These are phyloP conservation scores for Maniola hyperantus DNA, from an alignment of 2,888 invertebrate species.

Conservation along the genomic window DNA sequence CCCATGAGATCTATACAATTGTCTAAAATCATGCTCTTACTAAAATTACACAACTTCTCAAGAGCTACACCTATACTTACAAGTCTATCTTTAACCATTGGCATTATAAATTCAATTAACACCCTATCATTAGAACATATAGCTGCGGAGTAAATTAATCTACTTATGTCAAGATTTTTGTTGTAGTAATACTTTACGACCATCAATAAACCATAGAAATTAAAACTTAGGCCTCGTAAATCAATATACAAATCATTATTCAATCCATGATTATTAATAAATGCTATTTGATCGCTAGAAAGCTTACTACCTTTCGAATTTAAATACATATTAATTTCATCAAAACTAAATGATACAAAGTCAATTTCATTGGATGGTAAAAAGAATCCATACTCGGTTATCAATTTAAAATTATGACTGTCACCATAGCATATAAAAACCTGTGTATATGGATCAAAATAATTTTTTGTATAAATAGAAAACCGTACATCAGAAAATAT, in stretches of 20 bases:
- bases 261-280: conserved; percentile 84
- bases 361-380: conserved; percentile 86
- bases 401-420: conserved; percentile 90
- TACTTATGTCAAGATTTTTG: conserved; percentile 65
- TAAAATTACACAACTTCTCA: conserved; percentile 54
- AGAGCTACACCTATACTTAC: conserved; percentile 57
- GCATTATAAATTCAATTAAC: conserved; percentile 65
- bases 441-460: conserved; percentile 85
- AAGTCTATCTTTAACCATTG: conserved; percentile 63
- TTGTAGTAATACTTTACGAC: conserved; percentile 74
- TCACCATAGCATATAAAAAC: conserved; percentile 95
- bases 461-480: conserved; percentile 75
- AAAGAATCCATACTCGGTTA: conserved; percentile 94
- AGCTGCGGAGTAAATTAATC: conserved; percentile 72
- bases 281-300: conserved; percentile 84
- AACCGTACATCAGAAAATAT: conserved; percentile 69
- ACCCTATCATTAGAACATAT: conserved; percentile 66
- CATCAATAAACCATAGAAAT: conserved; percentile 80
- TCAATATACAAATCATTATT: conserved; percentile 85
- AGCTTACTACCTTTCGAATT: conserved; percentile 59
- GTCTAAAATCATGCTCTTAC: conserved; percentile 62
- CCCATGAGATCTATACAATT: conserved; percentile 74
- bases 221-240: conserved; percentile 85
- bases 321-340: conserved; percentile 75
- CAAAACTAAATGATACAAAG: conserved; percentile 83